phyloP scores from a whole-genome alignment of 1,140 invertebrate species.

The Triops longicaudatus region DNA sequence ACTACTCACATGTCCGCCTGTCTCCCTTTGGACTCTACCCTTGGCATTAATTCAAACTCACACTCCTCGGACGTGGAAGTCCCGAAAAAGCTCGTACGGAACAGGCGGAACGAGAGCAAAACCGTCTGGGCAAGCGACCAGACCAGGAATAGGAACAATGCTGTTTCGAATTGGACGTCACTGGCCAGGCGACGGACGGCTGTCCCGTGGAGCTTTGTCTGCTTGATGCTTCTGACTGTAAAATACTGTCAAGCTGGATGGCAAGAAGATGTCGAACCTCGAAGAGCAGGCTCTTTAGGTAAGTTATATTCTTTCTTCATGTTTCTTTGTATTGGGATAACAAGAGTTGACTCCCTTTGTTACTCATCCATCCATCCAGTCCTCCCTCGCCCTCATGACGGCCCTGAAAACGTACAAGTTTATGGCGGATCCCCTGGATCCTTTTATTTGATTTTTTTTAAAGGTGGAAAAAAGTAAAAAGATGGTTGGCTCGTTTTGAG shows the following conservation, averaged over 20 bases:
- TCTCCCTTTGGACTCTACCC: neutral
- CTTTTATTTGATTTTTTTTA: neutral
- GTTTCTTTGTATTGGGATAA: neutral
- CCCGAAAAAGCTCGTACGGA: slow-evolving; percentile 3
- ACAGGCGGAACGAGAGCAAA: neutral
- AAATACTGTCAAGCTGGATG: slow-evolving; percentile 2
- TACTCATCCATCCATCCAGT: neutral
- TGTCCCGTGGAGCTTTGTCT: slow-evolving; percentile 6
- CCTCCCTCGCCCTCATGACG: neutral
- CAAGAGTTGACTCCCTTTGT: neutral
- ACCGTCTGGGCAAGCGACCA: neutral
- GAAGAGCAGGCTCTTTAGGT: neutral
- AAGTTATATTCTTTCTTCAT: neutral
- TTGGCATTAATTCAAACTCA: neutral
- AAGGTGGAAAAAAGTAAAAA: neutral
- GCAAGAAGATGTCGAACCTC: slow-evolving; percentile 4
- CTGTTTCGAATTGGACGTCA: neutral
- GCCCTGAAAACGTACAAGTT: neutral
- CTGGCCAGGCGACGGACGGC: neutral
- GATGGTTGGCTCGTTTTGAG: neutral
- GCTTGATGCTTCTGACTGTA: neutral
- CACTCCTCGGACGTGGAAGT: neutral
- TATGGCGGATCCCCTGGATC: neutral
- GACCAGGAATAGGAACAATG: slow-evolving; percentile 11
- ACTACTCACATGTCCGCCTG: neutral